Evolutionary conservation across 2,888 invertebrate genomes (phyloP), one percentile per base, ranked within the genome.

Genomic region (Chymomyza amoena): DNA sequence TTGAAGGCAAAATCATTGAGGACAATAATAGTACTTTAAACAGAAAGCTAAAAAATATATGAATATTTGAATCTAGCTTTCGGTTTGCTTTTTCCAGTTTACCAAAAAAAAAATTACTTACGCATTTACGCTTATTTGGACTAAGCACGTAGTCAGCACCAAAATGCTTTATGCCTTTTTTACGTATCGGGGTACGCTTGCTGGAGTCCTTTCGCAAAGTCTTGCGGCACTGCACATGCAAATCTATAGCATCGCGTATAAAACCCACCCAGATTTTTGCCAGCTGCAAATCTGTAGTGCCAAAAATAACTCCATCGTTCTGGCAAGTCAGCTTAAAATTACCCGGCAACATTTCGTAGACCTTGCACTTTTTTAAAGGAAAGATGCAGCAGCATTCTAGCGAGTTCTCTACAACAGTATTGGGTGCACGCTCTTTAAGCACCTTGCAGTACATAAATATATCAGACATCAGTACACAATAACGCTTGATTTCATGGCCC

Each of bases 391-490:
- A 93, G 77, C 95, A 94, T 79, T 93, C 93, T 6, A 95, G 86
- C 0, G 94, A 94, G 81, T 93, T 94, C 13, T 94, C 92, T 39
- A 93, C 93, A 3, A 93, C 92, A 0, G 93, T 92, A 63, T 93
- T 92, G 4, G 92, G 90, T 16, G 86, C 32, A 1, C 91, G 90
- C 39, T 92, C 92, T 79, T 93, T 93, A 66, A 93, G 91, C 64
- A 94, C 92, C 91, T 95, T 96, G 84, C 95, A 95, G 85, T 95
- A 95, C 89, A 96, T 92, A 59, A 96, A 92, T 80, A 95, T 94
- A 85, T 96, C 96, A 16, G 93, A 95, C 91, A 95, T 93, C 16
- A 96, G 92, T 75, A 96, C 93, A 73, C 95, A 94, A 88, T 95
- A 95, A 7, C 95, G 91, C 79, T 93, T 94, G 68, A 93, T 92